These are phyloP conservation scores for Adelosebastes latens DNA, from an alignment of 2,797 vertebrate genomes.

Conservation along the genomic window DNA sequence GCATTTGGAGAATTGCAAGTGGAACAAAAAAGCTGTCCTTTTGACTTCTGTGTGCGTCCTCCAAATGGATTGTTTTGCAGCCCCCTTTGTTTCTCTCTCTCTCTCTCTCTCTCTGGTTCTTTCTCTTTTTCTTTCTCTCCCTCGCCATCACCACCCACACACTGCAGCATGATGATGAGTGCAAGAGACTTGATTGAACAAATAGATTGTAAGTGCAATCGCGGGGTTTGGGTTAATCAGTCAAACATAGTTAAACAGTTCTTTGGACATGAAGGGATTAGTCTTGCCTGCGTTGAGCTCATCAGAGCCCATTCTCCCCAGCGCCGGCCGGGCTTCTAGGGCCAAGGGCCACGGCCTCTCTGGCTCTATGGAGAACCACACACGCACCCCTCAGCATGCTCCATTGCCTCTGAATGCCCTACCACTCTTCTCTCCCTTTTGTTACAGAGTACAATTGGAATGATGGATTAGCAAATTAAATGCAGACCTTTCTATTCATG, in stretches of 20 bases:
- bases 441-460: constrained; percentile 74
- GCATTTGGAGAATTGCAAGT: constrained; percentile 65
- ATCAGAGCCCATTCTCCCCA: constrained; percentile 73
- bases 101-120: constrained; percentile 7
- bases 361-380: constrained; percentile 70
- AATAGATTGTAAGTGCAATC: constrained; percentile 78
- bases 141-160: constrained; percentile 60
- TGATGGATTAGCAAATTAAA: constrained; percentile 83
- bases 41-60: constrained; percentile 57
- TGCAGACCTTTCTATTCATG: constrained; percentile 76
- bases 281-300: constrained; percentile 75
- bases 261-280: constrained; percentile 82
- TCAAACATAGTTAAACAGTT: constrained; percentile 81
- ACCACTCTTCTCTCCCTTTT: constrained; percentile 73
- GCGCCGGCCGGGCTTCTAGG: constrained; percentile 66
- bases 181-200: constrained; percentile 71
- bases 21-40: constrained; percentile 62
- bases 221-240: constrained; percentile 80
- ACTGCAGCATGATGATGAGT: constrained; percentile 52
- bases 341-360: constrained; percentile 74
- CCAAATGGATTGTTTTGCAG: constrained; percentile 59
- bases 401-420: constrained; percentile 75
- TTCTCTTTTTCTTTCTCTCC: constrained; percentile 10
- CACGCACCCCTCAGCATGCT: constrained; percentile 75
- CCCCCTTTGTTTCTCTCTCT: constrained; percentile 36